Evolutionary conservation across 2,797 vertebrate genomes (phyloP).

Genomic region (Leptodactylus fallax): DNA sequence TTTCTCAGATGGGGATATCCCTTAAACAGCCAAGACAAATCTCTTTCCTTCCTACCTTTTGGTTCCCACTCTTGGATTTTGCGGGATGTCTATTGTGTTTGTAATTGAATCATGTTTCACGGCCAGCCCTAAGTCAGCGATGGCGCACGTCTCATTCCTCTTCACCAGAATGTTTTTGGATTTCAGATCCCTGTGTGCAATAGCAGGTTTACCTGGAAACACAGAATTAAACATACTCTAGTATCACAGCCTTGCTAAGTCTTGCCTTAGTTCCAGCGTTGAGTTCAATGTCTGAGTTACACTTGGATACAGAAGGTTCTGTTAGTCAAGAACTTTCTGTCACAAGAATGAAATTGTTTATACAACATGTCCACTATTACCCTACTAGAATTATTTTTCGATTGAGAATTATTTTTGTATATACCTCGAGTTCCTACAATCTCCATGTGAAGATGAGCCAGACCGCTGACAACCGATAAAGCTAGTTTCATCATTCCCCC

Average conservation of each 20-base stretch:
- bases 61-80: constrained; percentile 95
- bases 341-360: no score
- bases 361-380: no score
- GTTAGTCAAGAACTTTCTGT: no score
- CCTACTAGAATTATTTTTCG: no score
- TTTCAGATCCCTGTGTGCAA: constrained; percentile 95
- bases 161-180: constrained; percentile 98
- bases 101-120: constrained; percentile 91
- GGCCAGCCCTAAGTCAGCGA: constrained; percentile 93
- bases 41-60: constrained; percentile 80
- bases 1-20: not conserved
- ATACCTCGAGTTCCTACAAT: constrained; percentile 94
- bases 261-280: no score
- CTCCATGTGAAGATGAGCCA: constrained; percentile 97
- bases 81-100: constrained; percentile 91
- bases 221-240: not conserved
- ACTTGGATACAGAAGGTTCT: no score
- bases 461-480: constrained; percentile 87
- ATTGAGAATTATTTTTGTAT: not conserved
- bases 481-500: constrained; percentile 86
- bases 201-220: constrained; percentile 91
- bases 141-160: constrained; percentile 90
- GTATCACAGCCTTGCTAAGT: no score
- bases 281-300: no score
- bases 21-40: not conserved